phyloP scores from a whole-genome alignment of 2,113 vertebrate species.

The Hyla sarda region DNA sequence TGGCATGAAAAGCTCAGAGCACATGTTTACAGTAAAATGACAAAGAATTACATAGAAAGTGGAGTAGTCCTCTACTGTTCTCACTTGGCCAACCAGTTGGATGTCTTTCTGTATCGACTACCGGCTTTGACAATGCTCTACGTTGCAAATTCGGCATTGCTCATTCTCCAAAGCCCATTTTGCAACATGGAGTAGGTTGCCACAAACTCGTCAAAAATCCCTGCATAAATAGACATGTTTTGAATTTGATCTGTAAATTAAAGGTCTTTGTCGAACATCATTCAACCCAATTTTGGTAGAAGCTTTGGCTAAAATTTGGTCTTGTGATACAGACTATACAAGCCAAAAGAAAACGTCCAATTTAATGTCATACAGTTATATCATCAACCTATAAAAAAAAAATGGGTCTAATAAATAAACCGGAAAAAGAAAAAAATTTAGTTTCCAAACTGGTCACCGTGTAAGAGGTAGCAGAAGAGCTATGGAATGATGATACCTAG shows the following conservation, averaged over 20 bases:
- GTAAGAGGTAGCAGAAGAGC: constrained; percentile 32
- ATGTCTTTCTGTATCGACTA: neutral
- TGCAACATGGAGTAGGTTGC: neutral
- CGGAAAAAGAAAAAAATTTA: neutral
- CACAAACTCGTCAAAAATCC: neutral
- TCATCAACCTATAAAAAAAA: neutral
- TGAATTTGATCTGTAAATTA: neutral
- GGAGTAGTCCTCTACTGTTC: constrained; percentile 9
- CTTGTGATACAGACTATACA: neutral
- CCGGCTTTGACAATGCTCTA: neutral
- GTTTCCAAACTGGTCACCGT: constrained; percentile 32
- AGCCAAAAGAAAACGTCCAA: neutral
- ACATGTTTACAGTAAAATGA: constrained; percentile 37
- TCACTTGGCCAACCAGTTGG: constrained; percentile 40
- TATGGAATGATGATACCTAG: constrained; percentile 19
- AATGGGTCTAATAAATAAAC: neutral
- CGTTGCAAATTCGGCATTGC: constrained; percentile 19
- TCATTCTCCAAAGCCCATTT: neutral
- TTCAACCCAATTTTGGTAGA: neutral
- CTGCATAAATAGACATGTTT: neutral
- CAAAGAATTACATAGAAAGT: constrained; percentile 35
- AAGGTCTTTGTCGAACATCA: neutral
- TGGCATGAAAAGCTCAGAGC: constrained; percentile 31
- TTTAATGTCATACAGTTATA: neutral
- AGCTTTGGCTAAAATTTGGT: neutral